Evolutionary conservation across 1,140 invertebrate species (phyloP), one percentile per base, ranked within the genome.

Genomic region (Samia ricini): DNA sequence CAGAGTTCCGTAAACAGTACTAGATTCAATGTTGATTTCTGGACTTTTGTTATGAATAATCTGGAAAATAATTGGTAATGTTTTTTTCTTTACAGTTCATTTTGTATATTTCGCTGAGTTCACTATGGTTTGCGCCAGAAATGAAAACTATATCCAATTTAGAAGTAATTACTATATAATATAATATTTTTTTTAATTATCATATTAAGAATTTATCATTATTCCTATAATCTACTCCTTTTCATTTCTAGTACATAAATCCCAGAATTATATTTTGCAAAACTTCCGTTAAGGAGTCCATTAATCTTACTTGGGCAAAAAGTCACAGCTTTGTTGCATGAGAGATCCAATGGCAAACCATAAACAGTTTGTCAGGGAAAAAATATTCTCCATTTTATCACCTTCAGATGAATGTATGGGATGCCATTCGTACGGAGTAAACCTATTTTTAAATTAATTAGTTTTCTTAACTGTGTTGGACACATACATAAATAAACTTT

Each of bases 311-410:
- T 96, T 97, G 85, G 96, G 96, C 81, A 97, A 91, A 90, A 97
- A 96, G 89, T 97, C 96, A 92, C 95, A 97, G 75, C 96, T 96
- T 91, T 97, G 96, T 85, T 97, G 96, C 96, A 98, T 97, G 66
- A 98, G 92, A 15, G 97, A 97, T 66, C 97, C 97, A 77, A 98
- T 97, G 57, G 97, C 96, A 91, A 98, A 98, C 97, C 97, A 99
- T 90, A 98, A 93, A 89, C 96, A 97, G 91, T 98, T 98, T 75
- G 96, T 93, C 42, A 98, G 91, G 52, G 96, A 97, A 89, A 98
- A 98, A 85, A 97, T 96, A 88, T 98, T 98, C 88, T 97, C 96
- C 86, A 94, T 92, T 94, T 95, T 89, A 93, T 96, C 87, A 94
- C 95, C 94, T 75, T 96, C 95, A 86, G 95, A 95, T n/a, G 95